Evolutionary conservation across 2,888 invertebrate species (phyloP).

Genomic region (Bellardia bayeri): DNA sequence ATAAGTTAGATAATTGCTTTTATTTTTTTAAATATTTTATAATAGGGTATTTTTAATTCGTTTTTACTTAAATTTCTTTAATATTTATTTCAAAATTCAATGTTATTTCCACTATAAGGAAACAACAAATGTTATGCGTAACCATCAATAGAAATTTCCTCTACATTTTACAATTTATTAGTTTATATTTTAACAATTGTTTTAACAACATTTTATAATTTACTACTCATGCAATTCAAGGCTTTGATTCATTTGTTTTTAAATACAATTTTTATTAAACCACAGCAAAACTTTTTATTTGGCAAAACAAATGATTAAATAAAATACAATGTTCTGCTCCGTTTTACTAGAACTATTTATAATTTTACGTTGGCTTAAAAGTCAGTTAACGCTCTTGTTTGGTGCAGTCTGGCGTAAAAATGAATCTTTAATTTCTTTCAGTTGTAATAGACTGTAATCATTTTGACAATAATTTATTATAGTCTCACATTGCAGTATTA

Average conservation of each 20-base stretch:
- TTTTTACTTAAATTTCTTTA: neutral
- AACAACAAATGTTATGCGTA: neutral
- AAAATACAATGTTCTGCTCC: too few species aligned
- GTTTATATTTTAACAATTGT: neutral
- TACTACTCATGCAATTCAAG: neutral
- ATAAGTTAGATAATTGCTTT: too few species aligned
- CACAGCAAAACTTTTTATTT: neutral
- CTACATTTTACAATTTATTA: neutral
- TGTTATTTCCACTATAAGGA: neutral
- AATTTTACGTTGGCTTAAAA: neutral
- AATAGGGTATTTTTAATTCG: neutral
- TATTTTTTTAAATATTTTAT: too few species aligned
- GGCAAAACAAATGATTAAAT: neutral
- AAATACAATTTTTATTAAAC: neutral
- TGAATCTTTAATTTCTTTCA: conserved; percentile 32
- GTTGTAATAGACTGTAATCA: conserved; percentile 21
- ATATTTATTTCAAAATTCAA: neutral
- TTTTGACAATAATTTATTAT: conserved; percentile 11
- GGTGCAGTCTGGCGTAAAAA: conserved; percentile 48
- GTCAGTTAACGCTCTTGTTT: conserved; percentile 43
- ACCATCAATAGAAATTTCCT: neutral
- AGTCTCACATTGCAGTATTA: neutral
- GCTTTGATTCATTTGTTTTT: neutral
- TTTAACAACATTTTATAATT: conserved; percentile 7
- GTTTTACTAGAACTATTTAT: conserved; percentile 24